A percentile compares a stretch with the other conserved stretches of the same genome.
These are phyloP conservation scores for Dendrolimus houi DNA, from an alignment of 2,888 invertebrate genomes.

Conservation along the genomic window DNA sequence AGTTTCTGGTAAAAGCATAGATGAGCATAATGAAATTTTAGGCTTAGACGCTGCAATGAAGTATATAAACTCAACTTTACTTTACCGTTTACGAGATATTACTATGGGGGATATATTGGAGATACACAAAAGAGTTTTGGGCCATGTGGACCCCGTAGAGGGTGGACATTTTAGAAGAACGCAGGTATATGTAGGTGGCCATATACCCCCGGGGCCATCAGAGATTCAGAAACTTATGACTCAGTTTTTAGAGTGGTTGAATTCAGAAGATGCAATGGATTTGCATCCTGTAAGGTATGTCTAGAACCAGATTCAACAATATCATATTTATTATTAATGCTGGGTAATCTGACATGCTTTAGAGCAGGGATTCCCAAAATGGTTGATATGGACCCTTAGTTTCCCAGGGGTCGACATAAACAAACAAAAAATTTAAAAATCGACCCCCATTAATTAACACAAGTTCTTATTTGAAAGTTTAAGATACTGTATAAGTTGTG, in stretches of 20 bases:
- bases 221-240: conserved; percentile 89
- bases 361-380: too few species aligned
- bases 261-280: conserved; percentile 89
- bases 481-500: too few species aligned
- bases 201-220: conserved; percentile 92
- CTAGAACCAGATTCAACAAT: too few species aligned
- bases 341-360: conserved; percentile 2
- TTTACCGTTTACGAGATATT: conserved; percentile 86
- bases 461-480: too few species aligned
- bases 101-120: conserved; percentile 91
- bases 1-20: conserved; percentile 92
- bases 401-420: too few species aligned
- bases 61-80: conserved; percentile 89
- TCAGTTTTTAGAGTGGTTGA: conserved; percentile 94
- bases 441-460: too few species aligned
- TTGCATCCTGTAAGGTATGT: conserved; percentile 89
- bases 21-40: conserved; percentile 97
- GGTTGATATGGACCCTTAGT: too few species aligned
- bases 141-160: conserved; percentile 95
- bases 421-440: too few species aligned
- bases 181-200: conserved; percentile 97
- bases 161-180: conserved; percentile 92
- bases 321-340: background rate
- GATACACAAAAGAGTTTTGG: conserved; percentile 94
- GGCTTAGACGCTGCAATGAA: conserved; percentile 96